A percentile compares a stretch with the other conserved stretches of the same genome.
Evolutionary conservation across 2,888 invertebrate species (phyloP).

Genomic region (Proisotoma minuta): DNA sequence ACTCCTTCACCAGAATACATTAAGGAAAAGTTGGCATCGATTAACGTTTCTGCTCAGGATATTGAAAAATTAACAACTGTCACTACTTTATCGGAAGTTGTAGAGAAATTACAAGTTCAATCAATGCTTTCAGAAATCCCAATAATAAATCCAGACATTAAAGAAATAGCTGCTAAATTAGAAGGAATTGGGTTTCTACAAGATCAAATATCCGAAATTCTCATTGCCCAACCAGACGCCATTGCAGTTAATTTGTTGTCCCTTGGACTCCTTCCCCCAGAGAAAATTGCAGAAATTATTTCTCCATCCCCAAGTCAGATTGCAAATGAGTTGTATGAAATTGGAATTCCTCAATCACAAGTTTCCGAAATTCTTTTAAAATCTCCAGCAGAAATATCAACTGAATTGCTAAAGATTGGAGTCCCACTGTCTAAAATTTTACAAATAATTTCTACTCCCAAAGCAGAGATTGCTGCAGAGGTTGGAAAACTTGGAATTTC

Average conservation of each 20-base stretch:
- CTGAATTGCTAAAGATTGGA: neutral
- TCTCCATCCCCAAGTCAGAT: neutral
- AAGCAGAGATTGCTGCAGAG: neutral
- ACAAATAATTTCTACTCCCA: neutral
- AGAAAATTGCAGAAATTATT: neutral
- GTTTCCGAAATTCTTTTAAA: neutral
- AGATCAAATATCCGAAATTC: too few relatives aligned
- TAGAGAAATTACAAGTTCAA: too few relatives aligned
- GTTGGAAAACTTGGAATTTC: neutral
- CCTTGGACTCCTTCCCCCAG: neutral
- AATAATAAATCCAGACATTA: too few relatives aligned
- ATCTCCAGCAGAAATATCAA: neutral
- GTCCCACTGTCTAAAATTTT: neutral
- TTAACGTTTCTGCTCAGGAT: neutral
- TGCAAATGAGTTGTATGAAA: neutral
- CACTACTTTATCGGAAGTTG: too few relatives aligned
- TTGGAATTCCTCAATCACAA: neutral
- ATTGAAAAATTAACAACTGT: too few relatives aligned
- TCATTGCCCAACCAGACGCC: too few relatives aligned
- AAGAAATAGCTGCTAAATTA: too few relatives aligned
- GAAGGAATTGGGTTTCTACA: too few relatives aligned
- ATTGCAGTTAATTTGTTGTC: neutral
- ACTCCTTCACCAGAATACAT: neutral
- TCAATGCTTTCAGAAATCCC: too few relatives aligned
- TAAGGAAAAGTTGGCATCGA: neutral